Evolutionary conservation across 2,113 vertebrate genomes (phyloP).

Genomic region (Parotia lawesii): DNA sequence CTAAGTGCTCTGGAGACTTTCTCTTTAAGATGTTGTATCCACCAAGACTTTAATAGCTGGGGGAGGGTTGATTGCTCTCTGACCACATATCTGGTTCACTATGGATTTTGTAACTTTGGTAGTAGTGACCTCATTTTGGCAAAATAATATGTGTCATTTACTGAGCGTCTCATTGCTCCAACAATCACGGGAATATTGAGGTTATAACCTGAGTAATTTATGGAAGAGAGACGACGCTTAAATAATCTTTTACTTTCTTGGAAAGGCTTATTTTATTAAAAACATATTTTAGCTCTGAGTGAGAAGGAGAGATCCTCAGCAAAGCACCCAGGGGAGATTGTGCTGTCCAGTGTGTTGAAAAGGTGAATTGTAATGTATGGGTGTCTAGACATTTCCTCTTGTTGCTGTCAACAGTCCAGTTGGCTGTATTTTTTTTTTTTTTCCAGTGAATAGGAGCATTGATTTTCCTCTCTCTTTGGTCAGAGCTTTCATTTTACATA

Average conservation of each 20-base stretch:
- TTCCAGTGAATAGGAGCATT: slow-evolving; percentile 58
- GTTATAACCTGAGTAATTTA: slow-evolving; percentile 72
- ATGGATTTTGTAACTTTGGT: slow-evolving; percentile 62
- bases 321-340: slow-evolving; percentile 1
- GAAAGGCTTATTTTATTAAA: slow-evolving; percentile 55
- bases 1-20: slow-evolving; percentile 5
- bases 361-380: slow-evolving; percentile 49
- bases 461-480: slow-evolving; percentile 60
- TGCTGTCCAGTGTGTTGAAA: slow-evolving; percentile 50
- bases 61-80: slow-evolving; percentile 38
- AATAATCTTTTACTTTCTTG: slow-evolving; percentile 26
- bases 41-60: slow-evolving; percentile 10
- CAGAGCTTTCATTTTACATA: slow-evolving; percentile 54
- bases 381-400: slow-evolving; percentile 60
- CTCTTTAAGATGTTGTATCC: slow-evolving; percentile 27
- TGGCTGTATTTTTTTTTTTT: slow-evolving; percentile 51
- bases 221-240: slow-evolving; percentile 59
- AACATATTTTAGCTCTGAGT: slow-evolving; percentile 47
- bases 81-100: slow-evolving; percentile 59
- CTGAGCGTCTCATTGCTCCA: slow-evolving; percentile 50
- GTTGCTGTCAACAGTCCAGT: slow-evolving; percentile 53
- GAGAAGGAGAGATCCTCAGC: slow-evolving; percentile 49
- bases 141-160: slow-evolving; percentile 64
- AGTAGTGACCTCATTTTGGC: slow-evolving; percentile 68
- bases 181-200: slow-evolving; percentile 49